Percentiles rank a stretch among this genome's conserved stretches.
These are phyloP conservation scores for Eriosoma lanigerum DNA, from an alignment of 1,140 invertebrate genomes.

Conservation along the genomic window DNA sequence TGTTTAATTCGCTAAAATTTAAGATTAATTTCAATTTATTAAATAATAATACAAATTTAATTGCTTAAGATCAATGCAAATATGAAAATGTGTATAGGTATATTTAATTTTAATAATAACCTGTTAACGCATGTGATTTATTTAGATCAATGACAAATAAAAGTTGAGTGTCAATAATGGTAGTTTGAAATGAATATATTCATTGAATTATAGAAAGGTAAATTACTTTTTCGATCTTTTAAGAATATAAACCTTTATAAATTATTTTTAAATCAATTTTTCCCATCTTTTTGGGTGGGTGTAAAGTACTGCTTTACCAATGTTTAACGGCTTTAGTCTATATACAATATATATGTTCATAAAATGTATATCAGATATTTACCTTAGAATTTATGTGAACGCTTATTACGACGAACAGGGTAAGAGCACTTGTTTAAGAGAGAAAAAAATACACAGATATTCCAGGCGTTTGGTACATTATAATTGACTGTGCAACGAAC, in stretches of 20 bases:
- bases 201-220: not conserved
- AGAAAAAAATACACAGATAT: conserved; percentile 31
- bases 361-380: conserved; percentile 39
- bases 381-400: conserved; percentile 44
- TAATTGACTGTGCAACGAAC: conserved; percentile 48
- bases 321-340: conserved; percentile 22
- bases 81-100: too few species aligned
- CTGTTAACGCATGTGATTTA: too few species aligned
- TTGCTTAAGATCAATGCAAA: too few species aligned
- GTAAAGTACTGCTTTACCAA: not conserved
- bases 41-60: too few species aligned
- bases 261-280: conserved; percentile 46
- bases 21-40: too few species aligned
- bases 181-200: not conserved
- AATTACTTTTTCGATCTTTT: not conserved
- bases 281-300: not conserved
- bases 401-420: conserved; percentile 34
- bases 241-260: conserved; percentile 4
- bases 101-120: too few species aligned
- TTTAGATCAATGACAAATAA: too few species aligned
- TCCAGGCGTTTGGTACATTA: conserved; percentile 40
- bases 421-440: conserved; percentile 26
- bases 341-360: not conserved
- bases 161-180: not conserved
- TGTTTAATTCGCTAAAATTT: too few species aligned